These are phyloP conservation scores for Schizopygopsis malacanthus DNA, from an alignment of 2,797 vertebrate species.

Conservation along the genomic window DNA sequence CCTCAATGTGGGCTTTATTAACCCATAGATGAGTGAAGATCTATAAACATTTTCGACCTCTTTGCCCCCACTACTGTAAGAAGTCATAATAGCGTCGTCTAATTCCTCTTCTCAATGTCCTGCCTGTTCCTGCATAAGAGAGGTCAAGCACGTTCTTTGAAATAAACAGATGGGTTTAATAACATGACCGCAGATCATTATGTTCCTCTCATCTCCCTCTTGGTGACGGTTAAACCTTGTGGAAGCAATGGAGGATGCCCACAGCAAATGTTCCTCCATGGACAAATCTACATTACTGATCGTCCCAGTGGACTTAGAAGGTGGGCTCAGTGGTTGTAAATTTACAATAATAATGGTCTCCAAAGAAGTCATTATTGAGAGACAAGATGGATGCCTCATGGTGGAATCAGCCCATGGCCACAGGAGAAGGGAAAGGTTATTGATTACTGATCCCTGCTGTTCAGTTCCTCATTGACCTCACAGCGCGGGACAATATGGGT, in stretches of 20 bases:
- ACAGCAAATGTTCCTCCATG: slow-evolving; percentile 23
- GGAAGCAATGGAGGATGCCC: slow-evolving; percentile 13
- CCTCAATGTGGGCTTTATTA: slow-evolving; percentile 10
- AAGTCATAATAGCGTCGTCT: slow-evolving; percentile 24
- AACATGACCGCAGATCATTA: slow-evolving; percentile 50
- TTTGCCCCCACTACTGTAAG: slow-evolving; percentile 18
- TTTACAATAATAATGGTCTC: slow-evolving; percentile 56
- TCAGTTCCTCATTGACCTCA: slow-evolving; percentile 42
- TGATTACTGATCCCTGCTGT: slow-evolving; percentile 54
- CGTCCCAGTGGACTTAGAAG: slow-evolving; percentile 31
- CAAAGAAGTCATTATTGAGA: slow-evolving; percentile 42
- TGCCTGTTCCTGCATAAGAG: slow-evolving; percentile 3
- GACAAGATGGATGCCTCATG: slow-evolving; percentile 22
- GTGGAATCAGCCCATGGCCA: slow-evolving; percentile 26
- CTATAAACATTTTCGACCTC: slow-evolving; percentile 30
- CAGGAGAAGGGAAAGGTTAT: slow-evolving; percentile 48
- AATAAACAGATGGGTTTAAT: slow-evolving; percentile 63
- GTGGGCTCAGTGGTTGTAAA: slow-evolving; percentile 37
- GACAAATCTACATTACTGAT: slow-evolving; percentile 39
- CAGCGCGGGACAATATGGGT: slow-evolving; percentile 33
- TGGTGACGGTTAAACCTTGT: slow-evolving; percentile 20
- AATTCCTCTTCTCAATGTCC: slow-evolving; percentile 42
- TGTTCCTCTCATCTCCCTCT: slow-evolving; percentile 36
- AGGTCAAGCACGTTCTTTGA: slow-evolving; percentile 31
- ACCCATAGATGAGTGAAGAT: slow-evolving; percentile 26